Base-by-base conservation (phyloP, 2,113 vertebrate species). In the Salvator merianae region DNA sequence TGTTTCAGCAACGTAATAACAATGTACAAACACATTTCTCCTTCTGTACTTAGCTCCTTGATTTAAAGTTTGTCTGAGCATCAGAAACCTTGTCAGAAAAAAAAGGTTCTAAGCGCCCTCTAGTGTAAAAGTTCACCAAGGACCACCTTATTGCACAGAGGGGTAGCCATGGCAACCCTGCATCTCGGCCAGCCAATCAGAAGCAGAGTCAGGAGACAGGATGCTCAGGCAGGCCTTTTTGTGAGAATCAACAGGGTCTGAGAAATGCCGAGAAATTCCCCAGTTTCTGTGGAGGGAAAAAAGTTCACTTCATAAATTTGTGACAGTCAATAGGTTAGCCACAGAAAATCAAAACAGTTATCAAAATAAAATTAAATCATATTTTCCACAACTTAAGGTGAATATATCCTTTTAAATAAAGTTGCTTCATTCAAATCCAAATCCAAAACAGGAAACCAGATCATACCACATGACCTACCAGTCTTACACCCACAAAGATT, bases 51-150 rank as follows among this genome's bases (percentile, higher is more conserved):
- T 47, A 47, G n/a, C 10, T 47, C 43, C 28, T n/a, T n/a, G n/a
- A n/a, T n/a, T n/a, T n/a, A 53, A 70, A 80, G 65, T 7, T 28
- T 20, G 2, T 3, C 30, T 1, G 9, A 59, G 18, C 2, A 9
- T 5, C 0, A 0, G 5, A 63, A 81, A 77, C 28, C 50, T 85
- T 90, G 53, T 47, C 84, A 8, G n/a, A 34, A 74, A 86, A 90
- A 77, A 76, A 5, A 53, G 53, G 88, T 3, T 59, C 24, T 2
- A 82, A 82, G 90, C 88, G 84, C 93, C 93, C 92, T 86, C 91
- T 84, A 88, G 91, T 0, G 91, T 89, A 86, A 47, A 77, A 84
- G 84, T 2, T 7, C 4, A 2, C 34, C 34, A 69, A 77, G 38
- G 2, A 20, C 79, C 66, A 86, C 88, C 77, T 0, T 7, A 40